Percentiles rank a stretch among this genome's conserved stretches.
phyloP scores from a whole-genome alignment of 2,113 vertebrate species.

The Psophia crepitans region DNA sequence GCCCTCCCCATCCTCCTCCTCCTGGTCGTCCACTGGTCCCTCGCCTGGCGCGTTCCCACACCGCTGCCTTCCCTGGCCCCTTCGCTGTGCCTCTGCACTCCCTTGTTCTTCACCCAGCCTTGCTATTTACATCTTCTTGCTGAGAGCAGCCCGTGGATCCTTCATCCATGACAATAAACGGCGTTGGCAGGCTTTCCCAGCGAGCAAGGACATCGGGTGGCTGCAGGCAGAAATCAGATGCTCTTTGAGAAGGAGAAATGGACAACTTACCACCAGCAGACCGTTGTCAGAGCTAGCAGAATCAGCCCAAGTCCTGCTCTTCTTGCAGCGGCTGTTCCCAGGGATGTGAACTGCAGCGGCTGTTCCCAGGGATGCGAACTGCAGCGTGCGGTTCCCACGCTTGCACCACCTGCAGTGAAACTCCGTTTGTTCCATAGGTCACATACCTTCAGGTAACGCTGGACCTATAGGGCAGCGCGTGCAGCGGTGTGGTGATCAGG shows the following conservation, averaged over 20 bases:
- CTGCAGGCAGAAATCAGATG: neutral
- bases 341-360: neutral
- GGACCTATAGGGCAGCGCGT: accelerated
- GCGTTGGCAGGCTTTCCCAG: neutral
- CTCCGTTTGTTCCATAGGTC: accelerated
- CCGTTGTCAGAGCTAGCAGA: neutral
- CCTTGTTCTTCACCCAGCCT: neutral
- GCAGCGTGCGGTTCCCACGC: accelerated
- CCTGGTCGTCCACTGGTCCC: neutral
- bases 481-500: neutral
- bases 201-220: neutral
- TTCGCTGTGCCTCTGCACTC: accelerated
- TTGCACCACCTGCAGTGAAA: neutral
- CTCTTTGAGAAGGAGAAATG: neutral
- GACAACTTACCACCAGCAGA: neutral
- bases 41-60: accelerated
- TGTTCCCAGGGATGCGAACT: neutral
- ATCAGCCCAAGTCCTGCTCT: neutral
- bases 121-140: neutral
- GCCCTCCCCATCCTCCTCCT: neutral
- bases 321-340: neutral
- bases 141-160: neutral
- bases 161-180: neutral
- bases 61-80: accelerated
- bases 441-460: accelerated